Percentiles rank a stretch among this genome's conserved stretches.
Evolutionary conservation across 2,113 vertebrate species (phyloP).

Genomic region (Calidris pygmaea): DNA sequence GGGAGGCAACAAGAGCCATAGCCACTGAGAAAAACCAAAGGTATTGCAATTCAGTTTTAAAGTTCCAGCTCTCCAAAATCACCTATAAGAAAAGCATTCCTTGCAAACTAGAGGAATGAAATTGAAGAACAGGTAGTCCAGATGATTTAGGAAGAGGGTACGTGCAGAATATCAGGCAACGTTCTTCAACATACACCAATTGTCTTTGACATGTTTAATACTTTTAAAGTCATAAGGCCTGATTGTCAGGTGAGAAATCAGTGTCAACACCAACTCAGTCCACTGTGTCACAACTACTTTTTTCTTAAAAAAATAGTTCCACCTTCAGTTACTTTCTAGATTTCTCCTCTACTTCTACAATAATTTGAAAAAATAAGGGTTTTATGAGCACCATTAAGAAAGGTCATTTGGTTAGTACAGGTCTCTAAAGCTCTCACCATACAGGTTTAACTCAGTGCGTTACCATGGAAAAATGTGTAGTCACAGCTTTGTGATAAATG

Average conservation of each 20-base stretch:
- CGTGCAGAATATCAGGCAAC: background rate
- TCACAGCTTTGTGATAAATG: background rate
- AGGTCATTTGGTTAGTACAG: too few species aligned
- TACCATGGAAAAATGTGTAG: background rate
- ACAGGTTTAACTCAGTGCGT: accelerated
- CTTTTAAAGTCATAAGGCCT: background rate
- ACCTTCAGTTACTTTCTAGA: too few species aligned
- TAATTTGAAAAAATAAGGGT: too few species aligned
- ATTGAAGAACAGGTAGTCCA: background rate
- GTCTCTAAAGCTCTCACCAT: too few species aligned
- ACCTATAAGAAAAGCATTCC: background rate
- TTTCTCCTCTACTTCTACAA: too few species aligned
- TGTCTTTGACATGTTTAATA: too few species aligned
- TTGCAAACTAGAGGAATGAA: background rate
- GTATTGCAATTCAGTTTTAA: background rate
- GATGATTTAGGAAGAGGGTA: background rate
- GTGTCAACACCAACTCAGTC: background rate
- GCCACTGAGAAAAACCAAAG: background rate
- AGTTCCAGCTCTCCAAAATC: background rate
- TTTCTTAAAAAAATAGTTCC: too few species aligned
- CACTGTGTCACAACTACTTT: background rate
- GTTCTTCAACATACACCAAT: background rate
- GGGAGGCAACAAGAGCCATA: background rate
- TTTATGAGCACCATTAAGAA: too few species aligned
- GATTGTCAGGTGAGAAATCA: background rate